phyloP scores from a whole-genome alignment of 1,140 invertebrate species.

The Euwallacea fornicatus region DNA sequence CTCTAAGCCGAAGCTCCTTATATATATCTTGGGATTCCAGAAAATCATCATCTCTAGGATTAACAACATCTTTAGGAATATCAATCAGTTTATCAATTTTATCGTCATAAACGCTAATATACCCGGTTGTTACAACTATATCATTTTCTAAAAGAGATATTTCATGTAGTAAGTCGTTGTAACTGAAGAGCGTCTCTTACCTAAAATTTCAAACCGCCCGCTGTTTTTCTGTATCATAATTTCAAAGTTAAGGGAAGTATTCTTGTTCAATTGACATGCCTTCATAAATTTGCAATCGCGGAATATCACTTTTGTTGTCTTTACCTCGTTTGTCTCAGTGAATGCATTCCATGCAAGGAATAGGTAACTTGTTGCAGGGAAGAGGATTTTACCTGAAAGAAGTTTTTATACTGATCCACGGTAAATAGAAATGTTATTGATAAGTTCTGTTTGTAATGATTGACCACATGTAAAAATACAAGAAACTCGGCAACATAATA shows the following conservation, averaged over 20 bases:
- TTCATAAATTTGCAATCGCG: conserved; percentile 82
- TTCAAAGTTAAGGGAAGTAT: conserved; percentile 74
- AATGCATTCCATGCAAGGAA: conserved; percentile 87
- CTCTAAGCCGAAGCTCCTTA: conserved; percentile 86
- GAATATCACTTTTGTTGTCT: conserved; percentile 83
- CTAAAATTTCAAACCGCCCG: conserved; percentile 73
- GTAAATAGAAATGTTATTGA: too few species aligned
- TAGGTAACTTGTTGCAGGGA: conserved; percentile 87
- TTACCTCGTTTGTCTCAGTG: conserved; percentile 75
- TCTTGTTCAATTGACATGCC: conserved; percentile 76
- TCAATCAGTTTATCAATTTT: not conserved
- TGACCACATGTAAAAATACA: too few species aligned
- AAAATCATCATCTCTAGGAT: conserved; percentile 41
- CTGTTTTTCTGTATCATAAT: conserved; percentile 81
- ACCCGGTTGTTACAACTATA: conserved; percentile 75
- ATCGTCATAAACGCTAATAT: conserved; percentile 46
- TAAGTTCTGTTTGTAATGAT: too few species aligned
- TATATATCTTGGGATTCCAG: conserved; percentile 75
- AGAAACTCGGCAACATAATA: too few species aligned
- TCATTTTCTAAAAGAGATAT: conserved; percentile 79
- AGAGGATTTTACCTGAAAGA: conserved; percentile 71
- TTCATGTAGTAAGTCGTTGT: conserved; percentile 47
- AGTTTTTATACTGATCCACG: too few species aligned
- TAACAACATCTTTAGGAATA: not conserved
- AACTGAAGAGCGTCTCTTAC: conserved; percentile 69